Evolutionary conservation across 2,888 invertebrate genomes (phyloP), one percentile per base, ranked within the genome.

Genomic region (Eupsilia transversa): DNA sequence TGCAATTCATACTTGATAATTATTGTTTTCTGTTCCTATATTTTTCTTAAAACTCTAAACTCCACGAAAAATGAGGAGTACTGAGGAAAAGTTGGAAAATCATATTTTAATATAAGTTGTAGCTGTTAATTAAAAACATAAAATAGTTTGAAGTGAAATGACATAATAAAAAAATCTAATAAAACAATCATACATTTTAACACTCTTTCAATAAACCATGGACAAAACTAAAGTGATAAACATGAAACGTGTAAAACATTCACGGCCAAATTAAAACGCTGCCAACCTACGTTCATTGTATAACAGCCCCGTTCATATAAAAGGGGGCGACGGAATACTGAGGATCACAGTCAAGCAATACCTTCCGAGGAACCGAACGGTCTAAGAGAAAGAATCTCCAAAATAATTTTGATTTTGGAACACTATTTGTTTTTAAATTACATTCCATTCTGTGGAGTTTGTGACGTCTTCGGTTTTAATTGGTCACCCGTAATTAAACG

Each of bases 281-380:
- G 65, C 60, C 74, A 72, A 70, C 71, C 73, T 89, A 79, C 69
- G 79, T 27, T 78, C 89, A 91, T 77, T 91, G 87, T 91, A 82
- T 56, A 88, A 81, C 89, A 87, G 76, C 89, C 90, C 79, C 72
- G 73, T 71, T 65, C 78, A 76, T 92, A 92, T 92, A 92, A 89
- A 92, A 91, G 89, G 84, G 78, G 60, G 77, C 69, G 82, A 74
- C 75, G 74, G 77, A 60, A 72, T 83, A 78, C 80, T 57, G 76
- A 76, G 75, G 65, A 78, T 77, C 90, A 90, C 90, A 94, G 94
- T 94, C 89, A 90, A 88, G 82, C 82, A 67, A 84, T 85, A 86
- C 89, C 89, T 86, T 82, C 85, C 72, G 68, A 85, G 87, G 84
- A 86, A 81, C 78, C 84, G 83, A 89, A 85, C 86, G 82, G 76